phyloP scores from a whole-genome alignment of 2,113 vertebrate species.

The Brachyistius frenatus region DNA sequence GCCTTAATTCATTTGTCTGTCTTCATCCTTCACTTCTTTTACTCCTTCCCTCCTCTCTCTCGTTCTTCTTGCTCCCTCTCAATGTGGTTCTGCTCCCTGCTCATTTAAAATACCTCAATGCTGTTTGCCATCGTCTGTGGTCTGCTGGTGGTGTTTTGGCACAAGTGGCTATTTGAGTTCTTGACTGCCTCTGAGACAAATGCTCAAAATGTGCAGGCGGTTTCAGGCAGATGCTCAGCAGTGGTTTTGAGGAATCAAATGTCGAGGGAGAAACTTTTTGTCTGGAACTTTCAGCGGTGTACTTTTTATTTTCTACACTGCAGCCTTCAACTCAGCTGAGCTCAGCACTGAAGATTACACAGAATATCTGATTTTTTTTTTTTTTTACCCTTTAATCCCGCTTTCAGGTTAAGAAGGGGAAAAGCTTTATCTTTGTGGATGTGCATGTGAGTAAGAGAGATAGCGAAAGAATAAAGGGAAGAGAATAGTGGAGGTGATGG shows the following conservation, averaged over 20 bases:
- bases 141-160: constrained; percentile 52
- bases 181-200: constrained; percentile 40
- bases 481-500: constrained; percentile 34
- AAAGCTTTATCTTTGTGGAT: constrained; percentile 52
- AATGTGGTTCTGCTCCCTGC: constrained; percentile 1
- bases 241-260: constrained; percentile 24
- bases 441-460: constrained; percentile 21
- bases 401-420: constrained; percentile 64
- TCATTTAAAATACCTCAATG: constrained; percentile 50
- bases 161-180: constrained; percentile 54
- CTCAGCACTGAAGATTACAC: constrained; percentile 69
- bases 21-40: constrained; percentile 1
- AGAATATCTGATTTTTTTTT: constrained; percentile 63
- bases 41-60: constrained; percentile 6
- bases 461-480: constrained; percentile 9
- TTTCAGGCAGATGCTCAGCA: constrained; percentile 28
- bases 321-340: constrained; percentile 54
- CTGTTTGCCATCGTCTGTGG: constrained; percentile 48
- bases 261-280: neutral
- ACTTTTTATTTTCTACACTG: constrained; percentile 33
- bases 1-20: constrained; percentile 55
- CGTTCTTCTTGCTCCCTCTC: no score
- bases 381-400: constrained; percentile 61
- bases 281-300: constrained; percentile 32
- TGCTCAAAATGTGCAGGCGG: constrained; percentile 46